Evolutionary conservation across 2,797 vertebrate genomes (phyloP), one percentile per base, ranked within the genome.

Genomic region (Eulemur coronatus): DNA sequence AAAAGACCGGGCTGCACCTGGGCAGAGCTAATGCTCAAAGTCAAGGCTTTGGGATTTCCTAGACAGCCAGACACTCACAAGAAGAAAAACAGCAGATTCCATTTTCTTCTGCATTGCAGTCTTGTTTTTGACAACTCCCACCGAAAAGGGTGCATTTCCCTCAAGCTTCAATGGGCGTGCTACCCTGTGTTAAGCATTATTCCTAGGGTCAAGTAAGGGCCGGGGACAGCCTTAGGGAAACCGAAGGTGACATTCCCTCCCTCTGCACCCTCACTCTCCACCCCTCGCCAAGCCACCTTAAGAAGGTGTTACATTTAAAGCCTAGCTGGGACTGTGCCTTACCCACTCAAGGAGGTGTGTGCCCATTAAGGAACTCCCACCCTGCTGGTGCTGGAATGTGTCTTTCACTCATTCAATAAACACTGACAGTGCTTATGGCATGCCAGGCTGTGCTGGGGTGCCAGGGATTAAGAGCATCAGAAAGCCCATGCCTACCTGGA

Each of bases 1-100:
- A 72, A 97, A 95, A 97, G 92, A 92, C 6, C 7, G 95, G 93
- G 67, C 91, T 96, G 94, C 89, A 97, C 89, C 96, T 98, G 97
- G 95, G 84, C 91, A 87, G 26, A 57, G 89, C 89, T 97, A 93
- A 93, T 65, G 67, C 81, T 95, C 94, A 75, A 93, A 92, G 46
- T 80, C 69, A 14, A 59, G 63, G 73, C 48, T 73, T 79, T 88
- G 78, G 81, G 86, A 79, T 91, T 96, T 97, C 95, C 76, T 43
- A 82, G 93, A 69, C 48, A n/a, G 61, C 93, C 84, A 93, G 89
- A 89, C 75, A 94, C 72, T 92, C 48, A 73, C 52, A 88, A 73
- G 69, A 89, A 96, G 84, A 65, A 94, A 97, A 93, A 57, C 28
- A 41, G n/a, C 41, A 84, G 82, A 94, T 67, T 82, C 55, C 46